Evolutionary conservation across 2,888 invertebrate species (phyloP).

Genomic region (Latrodectus hesperus): DNA sequence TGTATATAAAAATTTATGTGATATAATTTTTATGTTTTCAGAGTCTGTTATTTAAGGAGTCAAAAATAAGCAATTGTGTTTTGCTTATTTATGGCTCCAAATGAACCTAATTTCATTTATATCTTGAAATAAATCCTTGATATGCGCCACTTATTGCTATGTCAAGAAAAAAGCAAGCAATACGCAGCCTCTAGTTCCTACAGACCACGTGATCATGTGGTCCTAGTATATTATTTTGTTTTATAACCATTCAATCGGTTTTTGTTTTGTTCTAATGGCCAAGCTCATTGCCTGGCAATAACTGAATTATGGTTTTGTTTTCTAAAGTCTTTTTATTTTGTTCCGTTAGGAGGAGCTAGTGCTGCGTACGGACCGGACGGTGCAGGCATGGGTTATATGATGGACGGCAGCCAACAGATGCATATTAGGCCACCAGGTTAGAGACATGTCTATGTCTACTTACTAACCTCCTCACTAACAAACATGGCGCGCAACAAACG

Average conservation of each 20-base stretch:
- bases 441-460: constrained; percentile 9
- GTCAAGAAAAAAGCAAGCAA: neutral
- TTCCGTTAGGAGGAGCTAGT: constrained; percentile 70
- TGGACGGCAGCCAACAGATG: constrained; percentile 91
- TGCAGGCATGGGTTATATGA: constrained; percentile 97
- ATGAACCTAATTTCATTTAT: no score
- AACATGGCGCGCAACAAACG: neutral
- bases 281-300: constrained; percentile 18
- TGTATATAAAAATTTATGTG: no score
- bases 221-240: constrained; percentile 45
- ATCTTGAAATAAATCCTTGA: no score
- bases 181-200: constrained; percentile 65
- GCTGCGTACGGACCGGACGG: constrained; percentile 93
- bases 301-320: constrained; percentile 55
- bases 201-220: neutral
- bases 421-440: constrained; percentile 90
- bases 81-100: no score
- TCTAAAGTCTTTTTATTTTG: constrained; percentile 63
- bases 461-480: neutral
- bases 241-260: constrained; percentile 44
- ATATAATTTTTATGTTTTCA: no score
- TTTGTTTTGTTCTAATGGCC: constrained; percentile 58
- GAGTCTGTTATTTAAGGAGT: no score
- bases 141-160: no score
- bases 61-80: no score